Base-by-base conservation (phyloP, 1,140 invertebrate genomes). In the Trachymyrmex cornetzi region DNA sequence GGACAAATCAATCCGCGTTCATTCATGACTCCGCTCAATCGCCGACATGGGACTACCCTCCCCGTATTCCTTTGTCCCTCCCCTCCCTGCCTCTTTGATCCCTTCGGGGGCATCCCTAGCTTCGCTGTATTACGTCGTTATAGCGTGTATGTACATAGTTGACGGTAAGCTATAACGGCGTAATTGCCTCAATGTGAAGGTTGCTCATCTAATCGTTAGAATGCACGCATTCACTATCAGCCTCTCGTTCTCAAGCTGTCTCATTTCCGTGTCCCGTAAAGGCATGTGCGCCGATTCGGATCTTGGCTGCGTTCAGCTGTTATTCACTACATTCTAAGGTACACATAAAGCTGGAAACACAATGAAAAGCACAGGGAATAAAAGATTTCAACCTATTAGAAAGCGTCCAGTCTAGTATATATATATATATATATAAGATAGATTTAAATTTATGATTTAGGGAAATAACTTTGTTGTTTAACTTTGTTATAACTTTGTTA, bases 121-220 rank as follows among this genome's bases (percentile, higher is more conserved):
- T 22, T 14, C 24, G 38, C 5, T 61, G 4, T 11, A n/a, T 34
- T 74, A 16, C 55, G 14, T 30, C 16, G 55, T 61, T 74, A 44
- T 24, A 59, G 71, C 38, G 24, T 48, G 48, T 55, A 24, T 38
- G 24, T 48, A 30, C 55, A 38, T n/a, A 22, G 24, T 16, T 71
- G 3, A 3, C 9, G 34, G 34, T 24, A 24, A 44, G 38, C 30
- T 19, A 69, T 69, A 77, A 71, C 12, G 27, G 3, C 30, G 22
- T 69, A 80, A 80, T 80, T 69, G 48, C 16, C 1, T 22, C 19
- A 9, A n/a, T 44, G 38, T 5, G 77, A 71, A 81, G 77, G 64
- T 71, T 81, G 53, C 48, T 16, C 30, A 11, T 55, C 30, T 69
- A 38, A 80, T 80, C 77, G 64, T 81, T 81, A 71, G 69, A 34